These are phyloP conservation scores for Zaprionus camerounensis DNA, from an alignment of 1,140 invertebrate species.

Conservation along the genomic window DNA sequence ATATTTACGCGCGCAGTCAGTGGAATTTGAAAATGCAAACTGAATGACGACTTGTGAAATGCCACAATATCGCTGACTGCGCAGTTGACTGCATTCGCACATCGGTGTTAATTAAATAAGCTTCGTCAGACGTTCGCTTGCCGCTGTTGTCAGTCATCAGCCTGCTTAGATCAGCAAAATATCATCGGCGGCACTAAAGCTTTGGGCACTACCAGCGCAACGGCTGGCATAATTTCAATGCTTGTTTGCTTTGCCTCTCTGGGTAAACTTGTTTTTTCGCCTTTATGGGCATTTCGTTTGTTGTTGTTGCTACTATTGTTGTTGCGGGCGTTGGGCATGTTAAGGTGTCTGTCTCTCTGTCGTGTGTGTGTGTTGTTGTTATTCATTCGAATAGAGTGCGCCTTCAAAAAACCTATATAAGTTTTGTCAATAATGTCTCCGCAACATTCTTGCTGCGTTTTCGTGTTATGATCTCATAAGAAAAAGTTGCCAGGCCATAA, in stretches of 20 bases:
- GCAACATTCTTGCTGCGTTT: conserved; percentile 45
- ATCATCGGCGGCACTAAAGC: conserved; percentile 26
- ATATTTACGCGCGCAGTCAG: conserved; percentile 12
- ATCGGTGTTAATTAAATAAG: conserved; percentile 71
- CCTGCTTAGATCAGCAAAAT: conserved; percentile 62
- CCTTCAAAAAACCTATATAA: conserved; percentile 11
- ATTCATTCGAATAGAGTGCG: conserved; percentile 42
- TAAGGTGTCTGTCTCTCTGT: conserved; percentile 7
- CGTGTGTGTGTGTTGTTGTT: conserved; percentile 12
- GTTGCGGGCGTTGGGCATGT: conserved; percentile 57
- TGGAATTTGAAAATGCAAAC: conserved; percentile 25
- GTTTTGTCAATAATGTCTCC: conserved; percentile 68
- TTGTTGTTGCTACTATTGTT: conserved; percentile 10
- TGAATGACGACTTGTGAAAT: conserved; percentile 25
- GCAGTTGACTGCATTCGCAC: conserved; percentile 56
- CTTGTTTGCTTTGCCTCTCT: conserved; percentile 52
- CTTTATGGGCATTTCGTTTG: conserved; percentile 51
- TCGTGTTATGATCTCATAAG: conserved; percentile 74
- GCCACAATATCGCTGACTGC: conserved; percentile 23
- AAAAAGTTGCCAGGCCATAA: conserved; percentile 63
- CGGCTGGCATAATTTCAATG: conserved; percentile 32
- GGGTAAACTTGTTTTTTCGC: conserved; percentile 61
- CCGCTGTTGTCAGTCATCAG: conserved; percentile 41
- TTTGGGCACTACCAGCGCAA: conserved; percentile 33
- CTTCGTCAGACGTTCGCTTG: conserved; percentile 40